Evolutionary conservation across 2,113 vertebrate species (phyloP), one percentile per base, ranked within the genome.

Genomic region (Neolamprologus falcicula): DNA sequence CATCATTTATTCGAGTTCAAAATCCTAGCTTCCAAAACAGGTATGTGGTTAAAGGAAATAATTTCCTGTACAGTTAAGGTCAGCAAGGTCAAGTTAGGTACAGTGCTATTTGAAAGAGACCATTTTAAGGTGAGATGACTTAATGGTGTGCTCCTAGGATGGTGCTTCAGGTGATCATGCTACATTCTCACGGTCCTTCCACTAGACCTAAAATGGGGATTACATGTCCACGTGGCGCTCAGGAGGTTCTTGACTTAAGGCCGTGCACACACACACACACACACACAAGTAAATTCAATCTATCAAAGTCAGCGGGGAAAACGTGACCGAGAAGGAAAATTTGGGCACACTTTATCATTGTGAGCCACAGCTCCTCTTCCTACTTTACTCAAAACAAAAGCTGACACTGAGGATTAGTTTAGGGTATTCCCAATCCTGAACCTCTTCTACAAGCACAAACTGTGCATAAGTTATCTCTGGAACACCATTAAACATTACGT

Each of bases 1-100:
- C 96, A 96, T 96, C 96, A 88, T 98, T 98, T 99, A 99, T 99
- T 99, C 96, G 97, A 97, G 95, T 98, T 98, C 96, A 97, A 97
- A 97, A 92, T 97, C 96, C 97, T 97, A 97, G 97, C 97, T 92
- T 95, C 92, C 95, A 96, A 96, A 96, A 95, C 95, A 95, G 88
- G 90, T 92, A 86, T 92, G 92, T 94, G 84, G 92, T 92, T 94
- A 93, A 90, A 96, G 93, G 91, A 95, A 94, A 94, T 94, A 12
- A 87, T 89, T 94, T 96, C 92, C 95, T 96, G 94, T 96, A 96
- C 94, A 96, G 92, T 95, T 93, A 91, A 95, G 94, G 92, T 94
- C 94, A 93, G 88, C 86, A 94, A 93, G 89, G 91, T 94, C 93
- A 94, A 91, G 87, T 93, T 90, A 94, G 86, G 90, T 96, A 95